Conservation (phyloP, 1,140 invertebrate genomes). For the Drosophila willistoni region DNA sequence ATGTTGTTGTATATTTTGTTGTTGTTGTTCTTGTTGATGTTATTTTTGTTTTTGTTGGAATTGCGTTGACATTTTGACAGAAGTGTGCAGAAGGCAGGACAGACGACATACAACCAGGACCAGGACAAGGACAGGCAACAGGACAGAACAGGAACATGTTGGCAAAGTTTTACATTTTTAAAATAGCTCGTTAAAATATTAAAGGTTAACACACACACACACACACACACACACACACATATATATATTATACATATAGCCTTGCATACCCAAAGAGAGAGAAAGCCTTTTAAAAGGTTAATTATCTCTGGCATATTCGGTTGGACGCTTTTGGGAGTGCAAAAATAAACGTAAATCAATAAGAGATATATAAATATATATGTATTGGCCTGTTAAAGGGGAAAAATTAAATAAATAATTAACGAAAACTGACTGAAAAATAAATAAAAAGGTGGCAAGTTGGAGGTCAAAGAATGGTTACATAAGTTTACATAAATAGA, state of each 20-base stretch:
- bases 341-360: conserved; percentile 58
- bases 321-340: conserved; percentile 54
- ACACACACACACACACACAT: conserved; percentile 16
- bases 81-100: conserved; percentile 41
- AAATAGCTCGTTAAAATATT: conserved; percentile 80
- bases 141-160: conserved; percentile 60
- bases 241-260: conserved; percentile 2
- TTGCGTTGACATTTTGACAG: conserved; percentile 78
- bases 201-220: conserved; percentile 65
- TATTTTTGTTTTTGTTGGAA: not conserved
- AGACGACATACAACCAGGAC: not conserved
- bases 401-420: conserved; percentile 49
- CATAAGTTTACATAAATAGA: not conserved
- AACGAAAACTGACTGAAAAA: not conserved
- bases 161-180: conserved; percentile 79
- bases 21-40: not conserved
- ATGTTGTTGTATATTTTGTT: conserved; percentile 1
- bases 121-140: conserved; percentile 27
- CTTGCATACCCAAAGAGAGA: not conserved
- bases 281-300: conserved; percentile 72
- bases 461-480: not conserved
- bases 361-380: conserved; percentile 41
- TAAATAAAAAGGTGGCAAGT: not conserved
- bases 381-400: conserved; percentile 4
- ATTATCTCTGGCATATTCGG: conserved; percentile 76